These are phyloP conservation scores for Callaeas wilsoni DNA, from an alignment of 2,113 vertebrate genomes.

Conservation along the genomic window DNA sequence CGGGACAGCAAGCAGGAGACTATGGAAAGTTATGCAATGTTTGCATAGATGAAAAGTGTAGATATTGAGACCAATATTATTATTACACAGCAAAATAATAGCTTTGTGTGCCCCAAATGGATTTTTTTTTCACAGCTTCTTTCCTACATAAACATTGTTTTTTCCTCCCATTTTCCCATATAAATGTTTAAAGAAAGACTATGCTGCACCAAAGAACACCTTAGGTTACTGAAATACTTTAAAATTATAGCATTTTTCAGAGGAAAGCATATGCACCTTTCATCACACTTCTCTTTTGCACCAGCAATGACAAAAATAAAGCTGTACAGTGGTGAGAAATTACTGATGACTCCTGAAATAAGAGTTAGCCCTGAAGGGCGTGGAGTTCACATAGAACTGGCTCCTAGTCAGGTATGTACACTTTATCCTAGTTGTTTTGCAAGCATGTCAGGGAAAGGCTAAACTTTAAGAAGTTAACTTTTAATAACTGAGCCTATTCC, in stretches of 20 bases:
- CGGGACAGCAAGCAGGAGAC: not conserved
- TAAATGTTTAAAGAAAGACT: not conserved
- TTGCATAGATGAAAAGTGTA: not conserved
- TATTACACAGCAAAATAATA: not conserved
- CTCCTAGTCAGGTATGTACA: not conserved
- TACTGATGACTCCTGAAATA: not conserved
- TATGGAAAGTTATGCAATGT: slow-evolving; percentile 19
- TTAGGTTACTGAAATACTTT: not conserved
- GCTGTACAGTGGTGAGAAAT: not conserved
- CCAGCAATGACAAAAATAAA: not conserved
- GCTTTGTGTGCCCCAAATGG: not conserved
- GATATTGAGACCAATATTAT: not conserved
- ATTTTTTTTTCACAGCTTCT: not conserved
- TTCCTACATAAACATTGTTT: not conserved
- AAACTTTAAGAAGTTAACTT: not conserved
- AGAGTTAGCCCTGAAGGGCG: not conserved
- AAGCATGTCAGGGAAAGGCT: not conserved
- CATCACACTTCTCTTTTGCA: not conserved
- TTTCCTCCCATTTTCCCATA: not conserved
- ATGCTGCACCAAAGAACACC: not conserved
- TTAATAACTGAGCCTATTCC: not conserved
- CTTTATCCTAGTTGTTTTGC: not conserved
- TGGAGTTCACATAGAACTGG: not conserved
- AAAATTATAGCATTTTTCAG: not conserved
- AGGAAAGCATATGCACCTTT: not conserved